Percentiles rank a stretch among this genome's conserved stretches.
Conservation (phyloP, 2,888 invertebrate species). For the Microctonus hyperodae region DNA sequence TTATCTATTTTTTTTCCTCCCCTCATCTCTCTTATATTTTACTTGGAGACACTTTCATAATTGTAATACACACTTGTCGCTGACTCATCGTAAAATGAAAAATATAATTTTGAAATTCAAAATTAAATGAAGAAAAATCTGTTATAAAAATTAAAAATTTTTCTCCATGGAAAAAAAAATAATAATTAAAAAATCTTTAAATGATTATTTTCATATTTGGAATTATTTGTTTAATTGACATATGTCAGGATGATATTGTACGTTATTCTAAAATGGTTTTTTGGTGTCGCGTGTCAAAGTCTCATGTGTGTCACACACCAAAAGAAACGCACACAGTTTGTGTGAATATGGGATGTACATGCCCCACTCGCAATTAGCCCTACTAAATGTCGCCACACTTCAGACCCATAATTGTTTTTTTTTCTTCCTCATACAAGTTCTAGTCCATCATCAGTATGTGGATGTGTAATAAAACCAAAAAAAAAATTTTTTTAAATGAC, state of each 20-base stretch:
- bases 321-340: slow-evolving; percentile 10
- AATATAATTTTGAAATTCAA: too few species aligned
- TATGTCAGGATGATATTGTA: slow-evolving; percentile 47
- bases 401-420: slow-evolving; percentile 46
- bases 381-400: slow-evolving; percentile 57
- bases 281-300: slow-evolving; percentile 52
- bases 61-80: background rate
- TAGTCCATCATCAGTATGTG: too few species aligned
- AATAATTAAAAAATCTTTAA: background rate
- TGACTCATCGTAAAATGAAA: background rate
- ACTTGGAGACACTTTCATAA: background rate
- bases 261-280: slow-evolving; percentile 43
- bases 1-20: slow-evolving; percentile 24
- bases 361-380: slow-evolving; percentile 49
- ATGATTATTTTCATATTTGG: background rate
- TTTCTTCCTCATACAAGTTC: slow-evolving; percentile 5
- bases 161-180: too few species aligned
- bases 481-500: too few species aligned
- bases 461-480: too few species aligned
- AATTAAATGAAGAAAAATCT: too few species aligned
- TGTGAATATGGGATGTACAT: slow-evolving; percentile 33
- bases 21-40: background rate
- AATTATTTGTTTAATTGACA: slow-evolving; percentile 37
- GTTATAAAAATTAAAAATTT: background rate
- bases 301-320: slow-evolving; percentile 44